Evolutionary conservation across 2,888 invertebrate species (phyloP), one percentile per base, ranked within the genome.

Genomic region (Corbicula japonica): DNA sequence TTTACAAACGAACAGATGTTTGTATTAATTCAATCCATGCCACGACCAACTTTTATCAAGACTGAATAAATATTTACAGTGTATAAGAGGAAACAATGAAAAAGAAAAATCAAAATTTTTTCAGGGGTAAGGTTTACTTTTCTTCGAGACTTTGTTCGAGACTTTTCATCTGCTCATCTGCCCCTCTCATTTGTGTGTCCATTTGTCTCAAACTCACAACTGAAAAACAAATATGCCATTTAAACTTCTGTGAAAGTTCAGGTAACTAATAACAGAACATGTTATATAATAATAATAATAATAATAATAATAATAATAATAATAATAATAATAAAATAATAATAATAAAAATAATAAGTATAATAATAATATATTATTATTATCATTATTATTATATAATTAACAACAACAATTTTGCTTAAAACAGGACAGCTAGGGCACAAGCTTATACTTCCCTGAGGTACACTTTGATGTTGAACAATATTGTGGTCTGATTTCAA

Each of bases 151-250:
- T 84, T 56, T 80, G 83, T 54, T 91, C 86, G 61, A 90, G 63
- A 15, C 84, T 74, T n/a, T 82, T 77, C 83, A 91, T 86, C 62
- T 91, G 89, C 8, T 84, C 80, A 66, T 85, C 81, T 28, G 83
- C 74, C 26, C 80, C 71, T 76, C 85, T 88, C 76, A 91, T 84
- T 72, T 91, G 90, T 12, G 82, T 75, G 65, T 91, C 90, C 63
- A 91, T 85, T 54, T 91, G 90, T 56, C 90, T 68, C 5, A 89
- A 83, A 74, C 90, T 91, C 28, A 91, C 84, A 76, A 91, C 91
- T 90, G 80, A 35, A 86, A 83, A 34, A 23, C 8, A 61, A 15
- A 56, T 15, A n/a, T n/a, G n/a, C n/a, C n/a, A n/a, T n/a, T n/a
- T n/a, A n/a, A n/a, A n/a, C n/a, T n/a, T n/a, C n/a, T n/a, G n/a